Base-by-base conservation (phyloP, 1,140 invertebrate species). In the Venustaconcha ellipsiformis region DNA sequence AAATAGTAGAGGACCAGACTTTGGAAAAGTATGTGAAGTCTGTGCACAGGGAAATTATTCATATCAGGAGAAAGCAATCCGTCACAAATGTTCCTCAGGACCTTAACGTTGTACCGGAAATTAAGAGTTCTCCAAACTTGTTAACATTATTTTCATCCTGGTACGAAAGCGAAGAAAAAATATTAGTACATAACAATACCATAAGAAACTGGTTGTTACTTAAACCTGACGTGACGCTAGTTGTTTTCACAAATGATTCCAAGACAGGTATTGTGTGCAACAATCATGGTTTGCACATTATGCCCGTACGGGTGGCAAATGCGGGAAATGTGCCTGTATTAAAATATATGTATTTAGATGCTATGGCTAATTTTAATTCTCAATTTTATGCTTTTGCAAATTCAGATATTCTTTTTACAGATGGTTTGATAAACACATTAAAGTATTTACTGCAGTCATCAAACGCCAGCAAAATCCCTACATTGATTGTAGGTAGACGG, bases 211-310 rank as follows among this genome's bases (percentile, higher is more conserved):
- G 67, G 67, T 23, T 57, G 18, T 17, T 12, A n/a, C 26, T 18
- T 55, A 11, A 20, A 58, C 67, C 67, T 13, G 15, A 70, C 20
- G 59, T 70, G 20, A 55, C 18, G 20, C 67, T 23, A 13, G 67
- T 70, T n/a, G 14, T 70, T 6, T 70, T 70, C 20, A 70, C 67
- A 15, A 70, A 70, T 30, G 67, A 70, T 20, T 23, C 67, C 17
- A 12, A 18, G 17, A 18, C 59, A 5, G n/a, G 11, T 14, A 17
- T 23, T 12, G 2, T 14, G 14, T 55, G 55, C 13, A 14, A 23
- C 15, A 15, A 56, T 13, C 8, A 18, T 13, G 55, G 67, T 12
- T 70, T 55, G 67, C 26, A 70, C 18, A 23, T 58, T n/a, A 55
- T 70, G 15, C 67, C 67, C 17, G 26, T 70, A 11, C 20, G 18